Evolutionary conservation across 2,888 invertebrate species (phyloP).

Genomic region (Cataglyphis albicans): DNA sequence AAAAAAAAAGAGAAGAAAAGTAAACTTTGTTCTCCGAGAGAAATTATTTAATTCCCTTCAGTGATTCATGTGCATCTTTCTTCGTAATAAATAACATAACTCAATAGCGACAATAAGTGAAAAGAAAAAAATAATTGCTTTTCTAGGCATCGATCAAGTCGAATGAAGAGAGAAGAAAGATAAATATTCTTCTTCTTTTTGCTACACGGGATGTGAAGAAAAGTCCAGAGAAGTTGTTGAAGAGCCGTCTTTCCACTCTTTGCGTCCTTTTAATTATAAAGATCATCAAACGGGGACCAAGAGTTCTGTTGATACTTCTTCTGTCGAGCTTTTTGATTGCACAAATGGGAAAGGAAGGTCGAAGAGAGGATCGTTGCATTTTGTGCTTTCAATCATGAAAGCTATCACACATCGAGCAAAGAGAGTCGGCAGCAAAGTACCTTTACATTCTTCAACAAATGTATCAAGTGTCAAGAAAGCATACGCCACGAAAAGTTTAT

Average conservation of each 20-base stretch:
- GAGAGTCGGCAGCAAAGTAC: background rate
- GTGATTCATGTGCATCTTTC: background rate
- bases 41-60: background rate
- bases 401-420: slow-evolving; percentile 1
- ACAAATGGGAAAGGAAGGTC: background rate
- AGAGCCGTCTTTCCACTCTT: slow-evolving; percentile 11
- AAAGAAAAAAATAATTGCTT: slow-evolving; percentile 32
- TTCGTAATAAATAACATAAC: background rate
- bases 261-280: slow-evolving; percentile 42
- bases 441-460: slow-evolving; percentile 7
- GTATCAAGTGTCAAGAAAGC: background rate
- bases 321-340: background rate
- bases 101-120: background rate
- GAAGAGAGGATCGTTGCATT: background rate
- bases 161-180: slow-evolving; percentile 2
- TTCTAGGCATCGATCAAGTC: slow-evolving; percentile 16
- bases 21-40: background rate
- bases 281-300: slow-evolving; percentile 16
- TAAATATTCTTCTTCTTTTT: slow-evolving; percentile 11
- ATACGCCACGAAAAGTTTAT: background rate
- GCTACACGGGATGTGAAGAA: background rate
- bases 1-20: background rate
- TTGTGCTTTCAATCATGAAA: slow-evolving; percentile 33
- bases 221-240: background rate
- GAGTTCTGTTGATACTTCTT: background rate